Evolutionary conservation across 2,113 vertebrate genomes (phyloP).

Genomic region (Steatornis caripensis): DNA sequence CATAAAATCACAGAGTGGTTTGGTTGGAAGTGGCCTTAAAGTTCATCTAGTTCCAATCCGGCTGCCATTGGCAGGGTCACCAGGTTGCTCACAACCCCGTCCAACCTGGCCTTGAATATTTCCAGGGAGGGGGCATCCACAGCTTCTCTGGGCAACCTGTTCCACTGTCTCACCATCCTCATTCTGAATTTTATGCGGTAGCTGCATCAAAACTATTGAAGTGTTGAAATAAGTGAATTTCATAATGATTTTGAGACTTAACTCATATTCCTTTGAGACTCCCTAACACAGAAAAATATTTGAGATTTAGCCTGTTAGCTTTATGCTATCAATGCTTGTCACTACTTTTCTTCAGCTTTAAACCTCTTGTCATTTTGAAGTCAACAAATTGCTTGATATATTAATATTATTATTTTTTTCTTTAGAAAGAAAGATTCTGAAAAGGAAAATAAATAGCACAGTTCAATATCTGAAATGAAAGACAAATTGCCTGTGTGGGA

Average conservation of each 20-base stretch:
- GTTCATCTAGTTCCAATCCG: too few species aligned
- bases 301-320: not conserved
- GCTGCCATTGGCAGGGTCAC: too few species aligned
- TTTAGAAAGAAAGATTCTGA: not conserved
- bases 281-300: not conserved
- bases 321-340: not conserved
- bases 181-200: not conserved
- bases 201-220: not conserved
- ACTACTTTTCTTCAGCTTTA: not conserved
- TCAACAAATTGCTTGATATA: not conserved
- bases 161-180: too few species aligned
- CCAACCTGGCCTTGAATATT: too few species aligned
- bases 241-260: not conserved
- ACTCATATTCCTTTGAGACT: not conserved
- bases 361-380: not conserved
- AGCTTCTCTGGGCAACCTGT: too few species aligned
- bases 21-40: too few species aligned
- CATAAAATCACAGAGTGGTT: too few species aligned
- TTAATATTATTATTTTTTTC: not conserved
- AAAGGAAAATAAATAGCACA: not conserved
- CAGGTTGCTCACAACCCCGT: too few species aligned
- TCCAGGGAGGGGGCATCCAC: too few species aligned
- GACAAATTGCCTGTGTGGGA: not conserved
- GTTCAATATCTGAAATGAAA: not conserved
- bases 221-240: not conserved